Evolutionary conservation across 2,888 invertebrate genomes (phyloP).

Genomic region (Panopea generosa): DNA sequence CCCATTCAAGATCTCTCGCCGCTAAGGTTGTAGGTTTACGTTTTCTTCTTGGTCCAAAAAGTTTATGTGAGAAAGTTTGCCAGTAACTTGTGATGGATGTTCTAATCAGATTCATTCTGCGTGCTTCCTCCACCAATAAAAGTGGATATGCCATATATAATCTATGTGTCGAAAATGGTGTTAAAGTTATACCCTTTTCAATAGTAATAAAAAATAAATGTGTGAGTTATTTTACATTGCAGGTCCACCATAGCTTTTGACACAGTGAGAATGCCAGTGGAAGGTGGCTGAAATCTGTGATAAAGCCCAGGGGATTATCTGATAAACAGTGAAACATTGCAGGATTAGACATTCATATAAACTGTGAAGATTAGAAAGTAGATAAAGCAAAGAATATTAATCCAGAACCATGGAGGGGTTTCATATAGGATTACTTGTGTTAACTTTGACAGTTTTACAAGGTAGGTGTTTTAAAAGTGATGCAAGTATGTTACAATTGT

Average conservation of each 20-base stretch:
- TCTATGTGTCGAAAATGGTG: too few species aligned
- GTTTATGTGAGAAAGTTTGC: too few species aligned
- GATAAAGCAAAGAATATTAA: slow-evolving; percentile 11
- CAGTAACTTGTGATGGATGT: too few species aligned
- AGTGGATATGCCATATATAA: too few species aligned
- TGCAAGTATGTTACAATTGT: not conserved
- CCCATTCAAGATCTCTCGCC: too few species aligned
- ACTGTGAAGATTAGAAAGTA: slow-evolving; percentile 7
- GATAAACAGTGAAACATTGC: slow-evolving; percentile 14
- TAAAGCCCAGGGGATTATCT: slow-evolving; percentile 25
- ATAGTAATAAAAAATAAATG: too few species aligned
- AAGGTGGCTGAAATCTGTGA: slow-evolving; percentile 3
- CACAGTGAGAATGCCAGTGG: slow-evolving; percentile 19
- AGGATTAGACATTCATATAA: slow-evolving; percentile 27
- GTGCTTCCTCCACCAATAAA: too few species aligned
- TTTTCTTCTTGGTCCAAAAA: too few species aligned
- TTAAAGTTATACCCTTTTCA: too few species aligned
- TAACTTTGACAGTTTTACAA: slow-evolving; percentile 48
- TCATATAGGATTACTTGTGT: slow-evolving; percentile 55
- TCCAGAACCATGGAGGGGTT: slow-evolving; percentile 45
- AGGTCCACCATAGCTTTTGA: slow-evolving; percentile 10
- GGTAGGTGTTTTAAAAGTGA: slow-evolving; percentile 36
- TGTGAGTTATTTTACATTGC: slow-evolving; percentile 29
- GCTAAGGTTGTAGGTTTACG: too few species aligned
- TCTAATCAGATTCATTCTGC: too few species aligned